Evolutionary conservation across 2,888 invertebrate genomes (phyloP), one percentile per base, ranked within the genome.

Genomic region (Xylota segnis): DNA sequence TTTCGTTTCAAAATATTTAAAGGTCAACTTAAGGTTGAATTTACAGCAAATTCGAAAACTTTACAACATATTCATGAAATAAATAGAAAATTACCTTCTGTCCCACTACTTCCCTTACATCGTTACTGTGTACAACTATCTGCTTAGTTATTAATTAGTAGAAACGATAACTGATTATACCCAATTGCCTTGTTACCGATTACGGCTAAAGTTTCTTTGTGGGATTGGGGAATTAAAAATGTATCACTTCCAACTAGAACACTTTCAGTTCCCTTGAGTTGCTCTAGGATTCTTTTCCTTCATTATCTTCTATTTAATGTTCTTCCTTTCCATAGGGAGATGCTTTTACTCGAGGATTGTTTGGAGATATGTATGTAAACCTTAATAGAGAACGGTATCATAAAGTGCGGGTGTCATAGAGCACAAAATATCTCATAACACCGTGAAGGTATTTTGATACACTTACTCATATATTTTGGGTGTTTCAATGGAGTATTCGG

Each of bases 171-270:
- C n/a, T 40, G 40, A 40, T 40, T 40, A 40, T 40, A n/a, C 40
- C n/a, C 40, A 40, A 40, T 40, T 40, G 40, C n/a, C n/a, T 40
- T 40, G 40, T 40, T n/a, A 12, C 40, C 40, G 40, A 40, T 40
- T 40, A 40, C n/a, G n/a, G n/a, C 5, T 40, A n/a, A 40, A 40
- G 40, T 12, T 40, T 40, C 40, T 3, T n/a, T 40, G 23, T 23
- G 12, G 3, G 40, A 40, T 5, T 40, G 37, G 5, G 5, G 10
- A 37, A 37, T 37, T 10, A 37, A 37, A 37, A 9, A 37, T 37
- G 9, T 37, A 37, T 37, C 10, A 37, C 37, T 37, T 37, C 12
- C 37, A 37, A 37, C 37, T 37, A 37, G 10, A 37, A 37, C 12
- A 37, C 3, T 37, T 37, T 37, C 10, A 7, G 10, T 37, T 37